Conservation (phyloP, 2,113 vertebrate genomes). For the Lipotes vexillifer region DNA sequence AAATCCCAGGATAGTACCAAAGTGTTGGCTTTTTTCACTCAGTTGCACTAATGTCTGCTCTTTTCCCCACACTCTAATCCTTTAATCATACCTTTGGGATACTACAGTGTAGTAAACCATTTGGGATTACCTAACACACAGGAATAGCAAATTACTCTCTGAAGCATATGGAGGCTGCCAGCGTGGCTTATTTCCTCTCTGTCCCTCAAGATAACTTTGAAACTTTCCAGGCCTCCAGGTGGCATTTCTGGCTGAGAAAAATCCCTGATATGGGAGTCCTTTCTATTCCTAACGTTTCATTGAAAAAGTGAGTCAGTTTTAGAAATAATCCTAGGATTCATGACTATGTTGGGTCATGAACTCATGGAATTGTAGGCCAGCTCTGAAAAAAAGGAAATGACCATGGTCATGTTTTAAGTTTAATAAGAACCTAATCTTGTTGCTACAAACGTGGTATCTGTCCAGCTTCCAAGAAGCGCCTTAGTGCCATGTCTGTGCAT, state of each 20-base stretch:
- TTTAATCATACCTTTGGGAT: conserved; percentile 59
- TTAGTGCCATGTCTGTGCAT: neutral
- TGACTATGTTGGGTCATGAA: neutral
- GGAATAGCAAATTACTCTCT: neutral
- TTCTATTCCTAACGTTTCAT: neutral
- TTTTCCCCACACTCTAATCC: conserved; percentile 9
- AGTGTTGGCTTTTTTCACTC: conserved; percentile 44
- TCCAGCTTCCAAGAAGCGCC: neutral
- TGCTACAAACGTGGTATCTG: neutral
- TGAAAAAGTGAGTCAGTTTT: neutral
- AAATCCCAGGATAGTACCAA: conserved; percentile 41
- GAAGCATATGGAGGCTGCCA: neutral
- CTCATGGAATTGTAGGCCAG: neutral
- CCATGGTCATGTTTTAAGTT: neutral
- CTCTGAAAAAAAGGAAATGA: neutral
- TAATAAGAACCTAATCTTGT: neutral
- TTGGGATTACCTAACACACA: conserved; percentile 36
- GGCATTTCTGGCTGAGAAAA: neutral
- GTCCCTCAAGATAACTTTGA: neutral
- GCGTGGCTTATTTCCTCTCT: neutral
- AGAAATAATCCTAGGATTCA: neutral
- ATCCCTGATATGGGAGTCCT: neutral
- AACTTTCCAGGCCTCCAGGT: neutral
- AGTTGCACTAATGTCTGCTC: conserved; percentile 48
- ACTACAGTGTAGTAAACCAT: neutral